Evolutionary conservation across 2,797 vertebrate species (phyloP).

Genomic region (Dromococcyx pavoninus): DNA sequence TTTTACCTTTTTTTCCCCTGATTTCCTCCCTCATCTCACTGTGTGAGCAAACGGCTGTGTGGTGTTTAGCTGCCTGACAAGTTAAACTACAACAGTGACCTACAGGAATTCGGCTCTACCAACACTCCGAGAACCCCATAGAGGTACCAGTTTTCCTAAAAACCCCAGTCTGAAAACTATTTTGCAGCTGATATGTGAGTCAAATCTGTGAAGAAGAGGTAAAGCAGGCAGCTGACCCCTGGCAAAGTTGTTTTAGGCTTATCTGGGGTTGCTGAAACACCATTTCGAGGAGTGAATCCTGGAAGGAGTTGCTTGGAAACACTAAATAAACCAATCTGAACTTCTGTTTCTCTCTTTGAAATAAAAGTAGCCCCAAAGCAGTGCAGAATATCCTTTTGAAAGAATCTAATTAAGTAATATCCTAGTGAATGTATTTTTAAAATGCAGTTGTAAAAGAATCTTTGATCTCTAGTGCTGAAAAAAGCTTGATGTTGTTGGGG

Average conservation of each 20-base stretch:
- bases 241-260: neutral
- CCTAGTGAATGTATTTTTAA: neutral
- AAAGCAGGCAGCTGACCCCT: neutral
- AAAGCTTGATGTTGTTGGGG: neutral
- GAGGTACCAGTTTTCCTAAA: neutral
- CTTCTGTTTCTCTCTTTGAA: neutral
- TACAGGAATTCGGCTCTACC: neutral
- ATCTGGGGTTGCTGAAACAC: neutral
- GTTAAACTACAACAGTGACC: too few species aligned
- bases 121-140: neutral
- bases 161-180: neutral
- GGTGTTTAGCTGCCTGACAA: too few species aligned
- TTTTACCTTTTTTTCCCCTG: too few species aligned
- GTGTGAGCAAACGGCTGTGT: too few species aligned
- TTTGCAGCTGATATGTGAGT: neutral
- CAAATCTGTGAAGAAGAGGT: neutral
- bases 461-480: neutral
- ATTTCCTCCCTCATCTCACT: too few species aligned
- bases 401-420: neutral
- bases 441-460: neutral
- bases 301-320: neutral
- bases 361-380: neutral
- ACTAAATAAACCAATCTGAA: neutral
- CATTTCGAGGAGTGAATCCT: neutral
- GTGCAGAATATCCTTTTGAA: neutral